Evolutionary conservation across 2,888 invertebrate genomes (phyloP).

Genomic region (Drosophila neoperkinsi): DNA sequence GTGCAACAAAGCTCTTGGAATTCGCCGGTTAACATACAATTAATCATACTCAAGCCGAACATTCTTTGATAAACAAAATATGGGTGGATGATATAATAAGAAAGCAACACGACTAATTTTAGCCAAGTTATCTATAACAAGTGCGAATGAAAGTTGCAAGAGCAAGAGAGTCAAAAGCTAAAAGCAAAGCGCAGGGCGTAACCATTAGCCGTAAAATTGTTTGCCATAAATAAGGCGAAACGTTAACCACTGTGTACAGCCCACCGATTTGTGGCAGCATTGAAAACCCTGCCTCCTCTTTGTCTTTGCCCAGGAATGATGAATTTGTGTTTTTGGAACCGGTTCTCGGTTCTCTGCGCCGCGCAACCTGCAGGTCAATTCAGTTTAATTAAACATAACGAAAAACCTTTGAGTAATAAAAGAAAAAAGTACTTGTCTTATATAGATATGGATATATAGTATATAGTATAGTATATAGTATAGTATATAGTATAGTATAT

Average conservation of each 20-base stretch:
- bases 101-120: slow-evolving; percentile 48
- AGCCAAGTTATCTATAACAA: slow-evolving; percentile 36
- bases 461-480: background rate
- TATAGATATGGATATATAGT: background rate
- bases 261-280: slow-evolving; percentile 24
- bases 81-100: slow-evolving; percentile 54
- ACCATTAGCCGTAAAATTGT: slow-evolving; percentile 27
- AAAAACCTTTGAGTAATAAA: slow-evolving; percentile 5
- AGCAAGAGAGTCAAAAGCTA: slow-evolving; percentile 6
- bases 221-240: slow-evolving; percentile 52
- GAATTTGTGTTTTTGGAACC: slow-evolving; percentile 46
- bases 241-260: slow-evolving; percentile 40
- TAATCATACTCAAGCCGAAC: slow-evolving; percentile 59
- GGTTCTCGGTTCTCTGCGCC: slow-evolving; percentile 25
- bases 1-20: slow-evolving; percentile 8
- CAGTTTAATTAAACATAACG: slow-evolving; percentile 66
- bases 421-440: slow-evolving; percentile 7
- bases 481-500: background rate
- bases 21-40: slow-evolving; percentile 44
- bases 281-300: slow-evolving; percentile 1
- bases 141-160: slow-evolving; percentile 40
- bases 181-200: slow-evolving; percentile 38
- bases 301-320: slow-evolving; percentile 28
- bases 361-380: slow-evolving; percentile 68
- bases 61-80: slow-evolving; percentile 50